Evolutionary conservation across 2,888 invertebrate species (phyloP).

Genomic region (Drosophila multiciliata): DNA sequence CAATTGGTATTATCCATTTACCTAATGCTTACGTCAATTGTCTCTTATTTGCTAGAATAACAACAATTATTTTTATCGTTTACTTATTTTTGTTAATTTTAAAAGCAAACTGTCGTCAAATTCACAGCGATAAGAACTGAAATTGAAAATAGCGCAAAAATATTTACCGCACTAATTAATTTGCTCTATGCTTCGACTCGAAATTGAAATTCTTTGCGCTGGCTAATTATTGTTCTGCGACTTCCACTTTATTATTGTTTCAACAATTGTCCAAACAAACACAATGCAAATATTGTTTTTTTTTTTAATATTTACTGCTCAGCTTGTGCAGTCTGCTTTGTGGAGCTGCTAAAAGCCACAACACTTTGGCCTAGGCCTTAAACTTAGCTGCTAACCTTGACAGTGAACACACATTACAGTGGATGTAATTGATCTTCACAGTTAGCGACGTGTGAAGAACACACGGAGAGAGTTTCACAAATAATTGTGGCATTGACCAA

Average conservation of each 20-base stretch:
- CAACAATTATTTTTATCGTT: neutral
- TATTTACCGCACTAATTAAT: slow-evolving; percentile 43
- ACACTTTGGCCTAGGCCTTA: slow-evolving; percentile 6
- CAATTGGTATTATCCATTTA: slow-evolving; percentile 1
- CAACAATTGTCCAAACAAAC: slow-evolving; percentile 63
- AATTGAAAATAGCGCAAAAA: slow-evolving; percentile 8
- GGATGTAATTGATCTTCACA: slow-evolving; percentile 20
- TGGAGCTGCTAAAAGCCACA: slow-evolving; percentile 37
- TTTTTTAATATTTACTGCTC: slow-evolving; percentile 38
- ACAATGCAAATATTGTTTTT: slow-evolving; percentile 47
- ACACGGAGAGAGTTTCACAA: neutral
- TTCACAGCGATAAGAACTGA: slow-evolving; percentile 26
- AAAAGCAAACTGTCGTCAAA: slow-evolving; percentile 12
- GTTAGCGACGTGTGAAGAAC: slow-evolving; percentile 3
- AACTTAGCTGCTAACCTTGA: slow-evolving; percentile 29
- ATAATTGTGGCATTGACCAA: slow-evolving; percentile 2
- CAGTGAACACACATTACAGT: slow-evolving; percentile 16
- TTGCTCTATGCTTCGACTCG: slow-evolving; percentile 2
- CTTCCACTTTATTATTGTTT: slow-evolving; percentile 46
- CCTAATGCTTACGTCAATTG: slow-evolving; percentile 11
- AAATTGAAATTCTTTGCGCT: slow-evolving; percentile 6
- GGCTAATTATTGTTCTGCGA: slow-evolving; percentile 38
- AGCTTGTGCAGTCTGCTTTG: slow-evolving; percentile 28
- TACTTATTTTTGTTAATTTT: neutral
- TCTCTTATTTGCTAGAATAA: neutral